Evolutionary conservation across 2,113 vertebrate species (phyloP), one percentile per base, ranked within the genome.

Genomic region (Uria aalge): DNA sequence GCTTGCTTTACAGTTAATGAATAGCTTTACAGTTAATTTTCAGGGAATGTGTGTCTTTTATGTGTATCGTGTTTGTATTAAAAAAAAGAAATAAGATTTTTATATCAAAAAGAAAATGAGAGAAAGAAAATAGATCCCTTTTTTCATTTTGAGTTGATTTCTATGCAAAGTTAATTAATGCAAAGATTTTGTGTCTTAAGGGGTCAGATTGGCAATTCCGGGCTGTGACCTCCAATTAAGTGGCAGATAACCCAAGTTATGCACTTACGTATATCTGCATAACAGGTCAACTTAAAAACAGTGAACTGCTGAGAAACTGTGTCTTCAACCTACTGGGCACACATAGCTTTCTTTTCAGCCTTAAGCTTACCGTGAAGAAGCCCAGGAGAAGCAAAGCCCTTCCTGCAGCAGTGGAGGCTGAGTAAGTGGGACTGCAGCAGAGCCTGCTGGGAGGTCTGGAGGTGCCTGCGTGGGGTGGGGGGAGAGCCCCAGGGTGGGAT

Each of bases 401-500:
- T 71, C 26, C 24, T 83, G 66, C 45, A 88, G 48, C 12, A 15
- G 26, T 36, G n/a, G 24, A 38, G 11, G 12, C 12, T 85, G 73
- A 62, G 6, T 36, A 15, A 43, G 47, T 30, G 38, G 53, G 30
- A 18, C 17, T 19, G 30, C 22, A 36, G 30, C 8, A 23, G 18
- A 15, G 16, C 24, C 43, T 20, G 8, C 14, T 21, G n/a, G 21
- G 22, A 45, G 43, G 36, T 64, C 13, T 0, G 5, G 60, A 74
- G 40, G 9, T 2, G 9, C 26, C 5, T 21, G 11, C 1, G 2
- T 16, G 32, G 34, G 20, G 5, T 18, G 17, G 2, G 16, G 11
- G 26, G 11, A 30, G 29, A 40, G 8, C 13, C 15, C 7, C 5
- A 4, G 17, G n/a, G 9, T 4, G 34, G 45, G 40, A 47, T 23